These are phyloP conservation scores for Perithous albicinctus DNA, from an alignment of 2,888 invertebrate species.

Conservation along the genomic window DNA sequence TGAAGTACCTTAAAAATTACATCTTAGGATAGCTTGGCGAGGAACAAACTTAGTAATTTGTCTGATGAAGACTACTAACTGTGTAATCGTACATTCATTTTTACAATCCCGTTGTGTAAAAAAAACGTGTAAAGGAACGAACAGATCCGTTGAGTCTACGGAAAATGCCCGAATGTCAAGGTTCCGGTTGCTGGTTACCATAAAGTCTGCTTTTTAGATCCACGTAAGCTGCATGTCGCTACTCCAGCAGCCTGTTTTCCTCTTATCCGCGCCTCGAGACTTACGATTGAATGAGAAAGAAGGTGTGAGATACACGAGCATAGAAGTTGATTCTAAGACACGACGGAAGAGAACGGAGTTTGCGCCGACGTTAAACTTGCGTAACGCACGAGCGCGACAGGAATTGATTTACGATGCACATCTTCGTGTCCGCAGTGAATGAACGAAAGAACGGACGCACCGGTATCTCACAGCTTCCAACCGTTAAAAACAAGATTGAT, in stretches of 20 bases:
- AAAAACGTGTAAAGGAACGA: conserved; percentile 28
- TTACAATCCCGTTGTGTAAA: conserved; percentile 30
- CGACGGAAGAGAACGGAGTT: conserved; percentile 15
- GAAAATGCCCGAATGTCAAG: conserved; percentile 75
- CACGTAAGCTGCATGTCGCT: conserved; percentile 15
- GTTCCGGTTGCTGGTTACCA: conserved; percentile 67
- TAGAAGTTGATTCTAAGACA: conserved; percentile 31
- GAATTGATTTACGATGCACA: conserved; percentile 54
- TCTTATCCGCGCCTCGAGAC: conserved; percentile 10
- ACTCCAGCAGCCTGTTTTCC: background rate
- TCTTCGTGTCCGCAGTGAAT: conserved; percentile 17
- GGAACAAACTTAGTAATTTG: background rate
- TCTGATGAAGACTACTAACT: background rate
- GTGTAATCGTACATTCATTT: conserved; percentile 1
- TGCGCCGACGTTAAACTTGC: conserved; percentile 14
- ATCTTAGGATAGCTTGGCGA: too few relatives aligned
- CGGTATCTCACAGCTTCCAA: conserved; percentile 15
- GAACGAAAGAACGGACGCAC: conserved; percentile 34
- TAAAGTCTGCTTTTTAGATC: conserved; percentile 55
- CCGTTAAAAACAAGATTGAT: conserved; percentile 50
- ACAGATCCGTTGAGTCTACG: conserved; percentile 13
- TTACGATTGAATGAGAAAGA: conserved; percentile 3
- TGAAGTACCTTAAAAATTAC: too few relatives aligned
- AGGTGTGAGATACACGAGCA: conserved; percentile 5
- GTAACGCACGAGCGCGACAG: conserved; percentile 29